Conservation (phyloP, 92 coral and sea anemone species). For the Isaurus tuberculatus region DNA sequence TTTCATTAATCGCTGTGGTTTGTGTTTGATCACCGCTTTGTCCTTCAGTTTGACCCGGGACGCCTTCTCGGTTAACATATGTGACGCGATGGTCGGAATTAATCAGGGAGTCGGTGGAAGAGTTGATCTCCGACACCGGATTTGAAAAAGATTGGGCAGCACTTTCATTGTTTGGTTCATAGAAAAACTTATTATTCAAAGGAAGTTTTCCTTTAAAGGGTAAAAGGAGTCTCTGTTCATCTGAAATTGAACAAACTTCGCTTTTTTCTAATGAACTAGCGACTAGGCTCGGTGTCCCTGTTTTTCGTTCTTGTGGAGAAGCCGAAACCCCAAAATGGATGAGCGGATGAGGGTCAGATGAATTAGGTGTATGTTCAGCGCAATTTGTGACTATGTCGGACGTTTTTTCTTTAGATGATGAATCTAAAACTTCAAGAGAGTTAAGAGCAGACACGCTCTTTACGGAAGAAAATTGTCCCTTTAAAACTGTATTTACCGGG, state of each 20-base stretch:
- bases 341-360: not conserved
- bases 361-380: not conserved
- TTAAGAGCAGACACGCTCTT: not conserved
- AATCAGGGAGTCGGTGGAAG: not conserved
- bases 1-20: not conserved
- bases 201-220: slow-evolving; percentile 7
- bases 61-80: not conserved
- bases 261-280: not conserved
- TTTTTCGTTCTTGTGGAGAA: not conserved
- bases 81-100: not conserved
- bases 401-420: not conserved
- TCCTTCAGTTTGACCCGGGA: not conserved
- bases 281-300: not conserved
- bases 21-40: not conserved
- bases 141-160: not conserved
- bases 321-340: not conserved
- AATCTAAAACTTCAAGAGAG: not conserved
- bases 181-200: not conserved
- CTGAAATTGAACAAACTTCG: not conserved
- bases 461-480: not conserved
- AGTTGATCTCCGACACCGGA: not conserved
- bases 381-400: not conserved
- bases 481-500: slow-evolving; percentile 5
- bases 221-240: not conserved
- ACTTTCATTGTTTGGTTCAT: slow-evolving; percentile 11